Percentiles rank a stretch among this genome's conserved stretches.
Conservation (phyloP, 1,140 invertebrate genomes). For the Doryteuthis pealeii region DNA sequence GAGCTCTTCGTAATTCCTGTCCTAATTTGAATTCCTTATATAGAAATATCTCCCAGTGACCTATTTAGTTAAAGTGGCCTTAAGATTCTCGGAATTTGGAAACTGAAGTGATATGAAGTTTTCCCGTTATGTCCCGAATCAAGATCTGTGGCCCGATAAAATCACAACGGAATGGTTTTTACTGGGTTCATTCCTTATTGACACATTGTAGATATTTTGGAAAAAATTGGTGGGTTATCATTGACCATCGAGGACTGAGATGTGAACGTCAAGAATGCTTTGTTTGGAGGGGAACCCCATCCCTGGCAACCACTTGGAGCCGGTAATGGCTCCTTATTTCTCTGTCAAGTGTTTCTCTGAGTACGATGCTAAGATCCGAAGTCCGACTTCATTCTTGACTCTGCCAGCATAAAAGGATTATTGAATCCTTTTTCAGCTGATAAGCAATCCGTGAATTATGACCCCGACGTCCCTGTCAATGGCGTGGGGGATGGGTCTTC, state of each 20-base stretch:
- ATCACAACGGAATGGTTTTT: slow-evolving; percentile 79
- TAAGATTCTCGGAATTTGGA: slow-evolving; percentile 85
- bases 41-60: slow-evolving; percentile 32
- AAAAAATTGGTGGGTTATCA: slow-evolving; percentile 41
- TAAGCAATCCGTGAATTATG: slow-evolving; percentile 48
- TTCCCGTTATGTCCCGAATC: slow-evolving; percentile 52
- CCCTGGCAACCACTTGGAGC: slow-evolving; percentile 74
- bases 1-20: slow-evolving; percentile 71
- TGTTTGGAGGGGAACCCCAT: slow-evolving; percentile 54
- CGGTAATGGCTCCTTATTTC: slow-evolving; percentile 70
- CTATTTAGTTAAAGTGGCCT: slow-evolving; percentile 77
- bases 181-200: slow-evolving; percentile 24
- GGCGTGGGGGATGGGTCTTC: slow-evolving; percentile 67
- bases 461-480: slow-evolving; percentile 65
- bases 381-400: slow-evolving; percentile 23
- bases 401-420: slow-evolving; percentile 32
- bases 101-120: slow-evolving; percentile 69
- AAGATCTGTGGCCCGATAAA: slow-evolving; percentile 41
- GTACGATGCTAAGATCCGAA: slow-evolving; percentile 21
- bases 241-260: slow-evolving; percentile 61
- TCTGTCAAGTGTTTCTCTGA: slow-evolving; percentile 71
- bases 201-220: slow-evolving; percentile 29
- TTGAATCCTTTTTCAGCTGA: slow-evolving; percentile 35
- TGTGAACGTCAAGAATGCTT: slow-evolving; percentile 64
- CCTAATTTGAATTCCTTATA: slow-evolving; percentile 25